Conservation (phyloP, 2,888 invertebrate species). For the Drosophila gaucha region DNA sequence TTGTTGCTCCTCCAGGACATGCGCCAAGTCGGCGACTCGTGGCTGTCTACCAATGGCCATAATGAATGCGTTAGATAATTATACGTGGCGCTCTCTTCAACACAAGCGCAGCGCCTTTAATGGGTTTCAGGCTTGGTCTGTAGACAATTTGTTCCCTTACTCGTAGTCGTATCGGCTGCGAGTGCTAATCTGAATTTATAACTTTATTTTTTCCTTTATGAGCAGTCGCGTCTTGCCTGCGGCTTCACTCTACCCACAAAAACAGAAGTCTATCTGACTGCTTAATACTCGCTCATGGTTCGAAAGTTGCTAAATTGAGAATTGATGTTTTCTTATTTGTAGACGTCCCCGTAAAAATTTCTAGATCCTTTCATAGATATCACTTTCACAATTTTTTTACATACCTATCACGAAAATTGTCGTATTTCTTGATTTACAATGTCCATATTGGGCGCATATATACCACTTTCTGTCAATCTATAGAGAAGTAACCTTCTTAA, state of each 20-base stretch:
- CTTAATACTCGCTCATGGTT: too few species aligned
- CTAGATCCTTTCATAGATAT: too few species aligned
- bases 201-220: conserved; percentile 69
- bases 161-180: conserved; percentile 49
- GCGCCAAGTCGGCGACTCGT: conserved; percentile 24
- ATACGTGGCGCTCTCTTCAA: conserved; percentile 44
- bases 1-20: conserved; percentile 81
- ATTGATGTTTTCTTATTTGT: too few species aligned
- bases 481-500: too few species aligned
- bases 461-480: too few species aligned
- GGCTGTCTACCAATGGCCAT: conserved; percentile 44
- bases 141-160: conserved; percentile 13
- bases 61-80: conserved; percentile 79
- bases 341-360: too few species aligned
- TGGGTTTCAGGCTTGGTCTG: conserved; percentile 29
- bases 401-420: too few species aligned
- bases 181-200: conserved; percentile 80
- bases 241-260: not conserved
- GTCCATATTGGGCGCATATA: too few species aligned
- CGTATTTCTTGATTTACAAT: too few species aligned
- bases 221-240: conserved; percentile 40
- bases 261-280: conserved; percentile 38
- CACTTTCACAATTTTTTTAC: too few species aligned
- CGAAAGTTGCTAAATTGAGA: too few species aligned
- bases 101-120: conserved; percentile 69